Base-by-base conservation (phyloP, 64 coral and sea anemone species). In the Trachythela sp. region DNA sequence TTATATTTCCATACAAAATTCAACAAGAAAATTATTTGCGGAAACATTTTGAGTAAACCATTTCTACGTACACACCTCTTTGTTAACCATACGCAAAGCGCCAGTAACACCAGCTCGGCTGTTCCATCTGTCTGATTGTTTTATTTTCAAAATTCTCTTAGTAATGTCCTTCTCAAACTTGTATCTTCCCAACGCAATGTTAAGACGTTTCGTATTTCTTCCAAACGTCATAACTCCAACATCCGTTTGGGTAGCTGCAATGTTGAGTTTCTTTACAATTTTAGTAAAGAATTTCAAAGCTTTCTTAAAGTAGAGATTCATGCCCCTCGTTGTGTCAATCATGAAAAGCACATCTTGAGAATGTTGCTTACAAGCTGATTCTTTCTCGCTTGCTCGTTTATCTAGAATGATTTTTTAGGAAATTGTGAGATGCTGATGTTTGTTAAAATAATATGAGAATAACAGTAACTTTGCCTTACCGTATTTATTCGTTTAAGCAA, bases 261-360 rank as follows among this genome's bases (percentile, higher is more conserved):
- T 36, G 8, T 80, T 80, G 31, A 80, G 37, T 10, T 80, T 80
- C 75, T 36, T 80, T 1, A 80, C 37, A 22, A 80, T 29, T 80
- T 80, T 80, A 29, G 75, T 80, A 8, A 80, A 37, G 33, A 80
- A 80, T 39, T 80, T 80, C 75, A 37, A 37, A 39, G 33, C 75
- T 39, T 36, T 30, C 34, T 35, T 9, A 35, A 80, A 80, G 37
- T 37, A 34, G 2, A 5, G 27, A 64, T 64, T 39, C 75, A 80
- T 80, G 9, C 20, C 20, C 8, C 33, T 80, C 8, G 75, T 39
- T 15, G 33, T 39, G 8, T 80, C 75, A 15, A 80, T 37, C 75
- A 80, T 80, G 20, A 80, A 80, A 13, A 80, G 37, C 4, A 80
- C 37, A 37, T 80, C 75, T 80, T 80, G 75, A 14, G 31, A 15